phyloP scores from a whole-genome alignment of 2,888 invertebrate species.

The Lepidocyrtoides sp. region DNA sequence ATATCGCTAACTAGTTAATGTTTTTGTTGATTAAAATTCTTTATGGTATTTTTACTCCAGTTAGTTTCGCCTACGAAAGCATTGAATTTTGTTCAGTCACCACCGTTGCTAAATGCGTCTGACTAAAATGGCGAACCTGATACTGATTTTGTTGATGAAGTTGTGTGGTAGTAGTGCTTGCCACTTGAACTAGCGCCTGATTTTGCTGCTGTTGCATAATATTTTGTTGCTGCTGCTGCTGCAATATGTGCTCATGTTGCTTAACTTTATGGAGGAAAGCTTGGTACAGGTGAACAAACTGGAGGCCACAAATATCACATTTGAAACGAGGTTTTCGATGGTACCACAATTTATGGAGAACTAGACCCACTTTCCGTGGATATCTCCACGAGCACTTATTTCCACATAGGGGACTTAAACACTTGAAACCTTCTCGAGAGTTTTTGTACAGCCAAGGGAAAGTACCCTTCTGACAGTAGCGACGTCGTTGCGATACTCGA shows the following conservation, averaged over 20 bases:
- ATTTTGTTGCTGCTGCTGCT: too few relatives aligned
- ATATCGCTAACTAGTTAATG: too few relatives aligned
- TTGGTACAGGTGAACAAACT: conserved; percentile 88
- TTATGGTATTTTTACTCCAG: too few relatives aligned
- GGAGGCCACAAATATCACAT: conserved; percentile 88
- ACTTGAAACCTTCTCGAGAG: conserved; percentile 74
- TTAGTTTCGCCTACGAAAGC: too few relatives aligned
- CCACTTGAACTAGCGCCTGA: conserved; percentile 43
- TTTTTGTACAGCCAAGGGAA: conserved; percentile 70
- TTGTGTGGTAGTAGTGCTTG: neutral
- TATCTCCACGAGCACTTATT: conserved; percentile 76
- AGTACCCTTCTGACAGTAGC: conserved; percentile 77
- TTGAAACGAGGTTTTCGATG: conserved; percentile 87
- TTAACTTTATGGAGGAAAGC: conserved; percentile 87
- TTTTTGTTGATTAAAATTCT: too few relatives aligned
- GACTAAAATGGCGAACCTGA: conserved; percentile 27
- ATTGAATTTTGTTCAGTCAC: conserved; percentile 20
- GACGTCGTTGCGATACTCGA: conserved; percentile 56
- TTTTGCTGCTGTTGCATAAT: conserved; percentile 17
- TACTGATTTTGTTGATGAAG: conserved; percentile 13
- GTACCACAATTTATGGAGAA: conserved; percentile 88
- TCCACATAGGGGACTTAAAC: conserved; percentile 79
- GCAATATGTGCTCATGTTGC: conserved; percentile 44
- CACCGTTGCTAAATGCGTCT: conserved; percentile 14
- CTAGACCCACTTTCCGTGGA: conserved; percentile 71